These are phyloP conservation scores for Sphaerophoria rueppellii DNA, from an alignment of 2,888 invertebrate genomes.

Conservation along the genomic window DNA sequence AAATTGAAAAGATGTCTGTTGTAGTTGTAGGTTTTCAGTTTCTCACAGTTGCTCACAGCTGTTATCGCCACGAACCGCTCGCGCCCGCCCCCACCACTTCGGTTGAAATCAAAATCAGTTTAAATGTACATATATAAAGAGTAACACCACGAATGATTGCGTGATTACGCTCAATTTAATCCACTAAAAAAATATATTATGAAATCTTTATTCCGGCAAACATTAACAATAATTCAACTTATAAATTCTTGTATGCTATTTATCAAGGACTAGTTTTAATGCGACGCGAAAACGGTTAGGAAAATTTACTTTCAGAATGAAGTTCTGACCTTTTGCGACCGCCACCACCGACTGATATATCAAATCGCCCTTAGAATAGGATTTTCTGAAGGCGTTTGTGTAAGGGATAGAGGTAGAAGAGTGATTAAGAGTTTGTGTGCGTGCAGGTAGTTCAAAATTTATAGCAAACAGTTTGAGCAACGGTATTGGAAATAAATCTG, in stretches of 20 bases:
- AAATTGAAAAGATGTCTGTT: conserved; percentile 33
- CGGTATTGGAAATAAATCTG: conserved; percentile 40
- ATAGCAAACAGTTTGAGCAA: conserved; percentile 30
- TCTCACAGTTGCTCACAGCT: conserved; percentile 2
- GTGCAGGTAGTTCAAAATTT: conserved; percentile 53
- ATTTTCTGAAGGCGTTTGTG: conserved; percentile 16
- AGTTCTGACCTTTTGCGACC: conserved; percentile 64
- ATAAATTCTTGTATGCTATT: not conserved
- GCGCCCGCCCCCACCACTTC: not conserved
- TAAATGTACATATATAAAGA: not conserved
- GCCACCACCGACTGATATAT: conserved; percentile 55
- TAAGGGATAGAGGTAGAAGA: not conserved
- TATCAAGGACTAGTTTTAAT: not conserved
- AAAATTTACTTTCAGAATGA: conserved; percentile 29
- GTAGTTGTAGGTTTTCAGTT: not conserved
- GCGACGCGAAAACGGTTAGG: not conserved
- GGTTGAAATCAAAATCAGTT: conserved; percentile 18
- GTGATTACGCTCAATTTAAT: conserved; percentile 37
- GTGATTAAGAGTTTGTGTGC: conserved; percentile 44
- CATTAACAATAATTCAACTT: conserved; percentile 19
- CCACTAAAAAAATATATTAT: conserved; percentile 20
- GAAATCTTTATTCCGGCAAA: conserved; percentile 10
- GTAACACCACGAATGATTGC: conserved; percentile 12
- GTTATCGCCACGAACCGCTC: too few relatives aligned
- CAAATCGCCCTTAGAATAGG: conserved; percentile 31